Evolutionary conservation across 2,113 vertebrate genomes (phyloP), one percentile per base, ranked within the genome.

Genomic region (Rhipidura dahli): DNA sequence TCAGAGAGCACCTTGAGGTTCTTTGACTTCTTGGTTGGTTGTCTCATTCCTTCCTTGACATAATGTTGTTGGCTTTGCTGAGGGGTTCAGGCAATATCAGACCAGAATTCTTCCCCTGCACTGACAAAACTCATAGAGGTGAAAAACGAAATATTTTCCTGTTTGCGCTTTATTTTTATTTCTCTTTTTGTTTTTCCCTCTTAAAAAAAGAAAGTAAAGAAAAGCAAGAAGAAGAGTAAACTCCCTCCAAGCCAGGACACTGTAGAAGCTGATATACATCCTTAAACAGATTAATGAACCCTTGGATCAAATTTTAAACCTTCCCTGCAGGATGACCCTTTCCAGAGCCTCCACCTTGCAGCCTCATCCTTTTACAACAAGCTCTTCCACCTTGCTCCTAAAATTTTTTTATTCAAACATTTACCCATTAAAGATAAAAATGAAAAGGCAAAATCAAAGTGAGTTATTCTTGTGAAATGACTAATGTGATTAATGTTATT

Each of bases 381-480:
- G 22, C 60, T 57, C 35, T n/a, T 65, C 33, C 33, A 33, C 27
- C n/a, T 86, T 15, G 4, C 19, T 61, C 39, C 30, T 81, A n/a
- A 31, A 27, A 1, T 1, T 33, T 33, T 49, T 63, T 49, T 57
- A 64, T 60, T 79, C 57, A 66, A 82, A 60, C n/a, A 11, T 39
- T 71, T 66, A 28, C 28, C 65, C 28, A 17, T 49, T 72, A 51
- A 68, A 71, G 50, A 70, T 53, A 44, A 95, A 93, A 95, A 87
- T 31, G 65, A 94, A 93, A 89, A 78, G 26, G 33, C 39, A 71
- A 89, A 95, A 94, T 97, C 90, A 94, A 94, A 97, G 90, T 18
- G 45, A 72, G 83, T 73, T 66, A 56, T 69, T 93, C 93, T 79
- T 91, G 54, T 83, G 89, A 94, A 93, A 83, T 66, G 68, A 72